Evolutionary conservation across 2,797 vertebrate species (phyloP).

Genomic region (Paramormyrops hopkinsi): DNA sequence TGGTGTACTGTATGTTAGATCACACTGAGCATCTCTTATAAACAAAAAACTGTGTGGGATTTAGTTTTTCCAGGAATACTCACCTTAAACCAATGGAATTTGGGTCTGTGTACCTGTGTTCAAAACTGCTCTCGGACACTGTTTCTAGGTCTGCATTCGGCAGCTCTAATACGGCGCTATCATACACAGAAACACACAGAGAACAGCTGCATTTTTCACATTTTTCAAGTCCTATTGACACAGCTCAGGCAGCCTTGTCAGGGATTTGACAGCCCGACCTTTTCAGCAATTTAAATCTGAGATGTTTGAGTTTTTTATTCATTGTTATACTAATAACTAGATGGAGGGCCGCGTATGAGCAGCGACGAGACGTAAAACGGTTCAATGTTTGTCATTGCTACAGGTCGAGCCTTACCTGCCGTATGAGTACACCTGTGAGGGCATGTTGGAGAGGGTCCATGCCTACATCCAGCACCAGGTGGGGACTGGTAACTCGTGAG

Average conservation of each 20-base stretch:
- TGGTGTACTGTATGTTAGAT: background rate
- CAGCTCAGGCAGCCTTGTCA: background rate
- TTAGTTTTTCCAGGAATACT: background rate
- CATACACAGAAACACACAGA: background rate
- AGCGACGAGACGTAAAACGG: background rate
- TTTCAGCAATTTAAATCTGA: background rate
- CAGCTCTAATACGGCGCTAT: background rate
- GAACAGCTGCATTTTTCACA: background rate
- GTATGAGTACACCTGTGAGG: slow-evolving; percentile 88
- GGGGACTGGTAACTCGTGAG: slow-evolving; percentile 19
- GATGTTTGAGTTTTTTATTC: background rate
- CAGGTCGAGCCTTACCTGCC: slow-evolving; percentile 89
- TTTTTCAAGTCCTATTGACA: background rate
- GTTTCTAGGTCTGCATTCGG: background rate
- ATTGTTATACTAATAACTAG: background rate
- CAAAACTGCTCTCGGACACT: background rate
- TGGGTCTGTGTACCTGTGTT: background rate
- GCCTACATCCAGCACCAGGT: slow-evolving; percentile 94
- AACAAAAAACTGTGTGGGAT: background rate
- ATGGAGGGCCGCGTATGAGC: background rate
- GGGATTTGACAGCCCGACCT: background rate
- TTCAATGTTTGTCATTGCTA: slow-evolving; percentile 28
- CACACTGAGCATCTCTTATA: background rate
- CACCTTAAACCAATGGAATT: background rate
- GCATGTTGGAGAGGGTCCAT: slow-evolving; percentile 87